phyloP scores from a whole-genome alignment of 1,140 invertebrate genomes.

The Drosophila ironensis region DNA sequence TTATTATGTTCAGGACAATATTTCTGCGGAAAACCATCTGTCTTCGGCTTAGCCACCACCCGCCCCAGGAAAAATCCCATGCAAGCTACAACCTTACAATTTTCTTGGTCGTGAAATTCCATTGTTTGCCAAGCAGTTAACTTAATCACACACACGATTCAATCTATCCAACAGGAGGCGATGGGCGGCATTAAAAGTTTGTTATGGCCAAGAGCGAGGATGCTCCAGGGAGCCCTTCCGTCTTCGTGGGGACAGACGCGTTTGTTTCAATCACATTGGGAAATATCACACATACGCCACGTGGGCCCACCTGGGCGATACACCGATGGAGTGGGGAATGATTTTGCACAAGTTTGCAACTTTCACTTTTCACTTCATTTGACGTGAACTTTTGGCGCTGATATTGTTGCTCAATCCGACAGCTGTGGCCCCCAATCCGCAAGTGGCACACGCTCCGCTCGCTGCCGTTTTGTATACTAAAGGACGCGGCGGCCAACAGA shows the following conservation, averaged over 20 bases:
- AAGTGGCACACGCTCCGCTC: constrained; percentile 43
- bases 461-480: constrained; percentile 69
- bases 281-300: constrained; percentile 51
- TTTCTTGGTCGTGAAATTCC: background rate
- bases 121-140: background rate
- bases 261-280: constrained; percentile 36
- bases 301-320: constrained; percentile 16
- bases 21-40: too few relatives aligned
- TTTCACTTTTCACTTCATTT: constrained; percentile 68
- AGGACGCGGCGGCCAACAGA: constrained; percentile 21
- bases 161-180: background rate
- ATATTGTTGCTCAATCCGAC: constrained; percentile 10
- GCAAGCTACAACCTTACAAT: background rate
- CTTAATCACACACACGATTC: constrained; percentile 14
- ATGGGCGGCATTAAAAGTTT: constrained; percentile 11
- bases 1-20: too few relatives aligned
- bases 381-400: constrained; percentile 49
- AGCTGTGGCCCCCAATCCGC: constrained; percentile 3
- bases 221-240: constrained; percentile 9
- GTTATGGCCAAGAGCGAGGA: constrained; percentile 15
- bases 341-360: constrained; percentile 41
- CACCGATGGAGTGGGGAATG: constrained; percentile 2
- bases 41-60: too few relatives aligned
- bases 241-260: constrained; percentile 15
- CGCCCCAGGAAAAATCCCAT: background rate